Base-by-base conservation (phyloP, 2,888 invertebrate genomes). In the Pegoplata infirma region DNA sequence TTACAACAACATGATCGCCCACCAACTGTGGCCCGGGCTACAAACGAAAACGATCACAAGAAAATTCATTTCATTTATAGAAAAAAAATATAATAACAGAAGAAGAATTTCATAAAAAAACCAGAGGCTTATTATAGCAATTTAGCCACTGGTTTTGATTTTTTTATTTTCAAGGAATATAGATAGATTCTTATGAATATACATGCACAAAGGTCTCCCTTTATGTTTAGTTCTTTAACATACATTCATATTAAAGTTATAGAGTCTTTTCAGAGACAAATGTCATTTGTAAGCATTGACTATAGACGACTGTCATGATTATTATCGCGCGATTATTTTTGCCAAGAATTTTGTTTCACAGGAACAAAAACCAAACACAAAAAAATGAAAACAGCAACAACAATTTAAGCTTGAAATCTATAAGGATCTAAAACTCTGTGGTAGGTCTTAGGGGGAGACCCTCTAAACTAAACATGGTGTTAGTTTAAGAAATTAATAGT, bases 91-190 rank as follows among this genome's bases (percentile, higher is more conserved):
- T 12, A n/a, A 25, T 28, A 16, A 47, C 17, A 32, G 17, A n/a
- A 21, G 14, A 49, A 28, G 71, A 71, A 66, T 67, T 73, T 55
- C 71, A 71, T 55, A 58, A 58, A 56, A 64, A 72, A 77, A 76
- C 66, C 79, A 68, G 75, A 86, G 84, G 86, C 88, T 87, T 87
- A 87, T 87, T 87, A 88, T 86, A 84, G 87, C 87, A 86, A 88
- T 87, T 87, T 88, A 87, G 87, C 87, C 88, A 87, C 87, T 87
- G 87, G 87, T 87, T 87, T 87, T 87, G 86, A 87, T 87, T 87
- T 85, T 86, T 82, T 79, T 81, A 81, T 80, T 74, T 79, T 79
- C 79, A 79, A 61, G 79, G 75, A 79, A 79, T 75, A 79, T 67
- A 67, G 67, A 79, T 75, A 79, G 79, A 79, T 79, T 79, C 79